phyloP scores from a whole-genome alignment of 2,888 invertebrate species.

The Papilio demoleus region DNA sequence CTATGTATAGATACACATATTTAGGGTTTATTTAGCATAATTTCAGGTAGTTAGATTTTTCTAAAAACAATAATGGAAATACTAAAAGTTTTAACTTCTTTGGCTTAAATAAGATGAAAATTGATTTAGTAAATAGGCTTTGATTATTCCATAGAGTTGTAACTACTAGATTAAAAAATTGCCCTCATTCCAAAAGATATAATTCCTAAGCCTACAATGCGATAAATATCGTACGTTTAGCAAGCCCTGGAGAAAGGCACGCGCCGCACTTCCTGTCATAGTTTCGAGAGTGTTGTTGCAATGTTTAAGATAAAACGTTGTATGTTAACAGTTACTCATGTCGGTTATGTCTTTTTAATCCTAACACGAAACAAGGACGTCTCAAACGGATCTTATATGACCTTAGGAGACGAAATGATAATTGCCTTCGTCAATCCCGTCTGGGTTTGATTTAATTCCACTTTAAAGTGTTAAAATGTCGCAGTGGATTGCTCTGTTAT shows the following conservation, averaged over 20 bases:
- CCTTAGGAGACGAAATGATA: slow-evolving; percentile 76
- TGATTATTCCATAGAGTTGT: neutral
- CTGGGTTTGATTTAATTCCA: slow-evolving; percentile 52
- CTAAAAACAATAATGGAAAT: too few species aligned
- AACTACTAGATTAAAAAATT: neutral
- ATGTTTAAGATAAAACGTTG: slow-evolving; percentile 56
- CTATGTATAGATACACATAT: too few species aligned
- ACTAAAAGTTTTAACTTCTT: too few species aligned
- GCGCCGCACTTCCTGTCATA: slow-evolving; percentile 76
- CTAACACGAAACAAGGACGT: slow-evolving; percentile 60
- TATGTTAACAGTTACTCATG: slow-evolving; percentile 58
- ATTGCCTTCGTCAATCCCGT: slow-evolving; percentile 60
- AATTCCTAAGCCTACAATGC: neutral
- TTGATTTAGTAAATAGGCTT: neutral
- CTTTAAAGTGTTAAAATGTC: slow-evolving; percentile 43
- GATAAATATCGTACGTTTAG: slow-evolving; percentile 51
- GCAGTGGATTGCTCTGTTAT: slow-evolving; percentile 35
- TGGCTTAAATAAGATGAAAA: neutral
- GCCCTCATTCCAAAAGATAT: neutral
- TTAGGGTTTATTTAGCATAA: too few species aligned
- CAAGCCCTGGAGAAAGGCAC: slow-evolving; percentile 72
- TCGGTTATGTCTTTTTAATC: slow-evolving; percentile 59
- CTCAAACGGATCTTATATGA: slow-evolving; percentile 70
- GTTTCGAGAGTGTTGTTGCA: slow-evolving; percentile 68
- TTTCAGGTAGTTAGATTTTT: too few species aligned